Base-by-base conservation (phyloP, 2,797 vertebrate species). In the Takifugu ocellatus region DNA sequence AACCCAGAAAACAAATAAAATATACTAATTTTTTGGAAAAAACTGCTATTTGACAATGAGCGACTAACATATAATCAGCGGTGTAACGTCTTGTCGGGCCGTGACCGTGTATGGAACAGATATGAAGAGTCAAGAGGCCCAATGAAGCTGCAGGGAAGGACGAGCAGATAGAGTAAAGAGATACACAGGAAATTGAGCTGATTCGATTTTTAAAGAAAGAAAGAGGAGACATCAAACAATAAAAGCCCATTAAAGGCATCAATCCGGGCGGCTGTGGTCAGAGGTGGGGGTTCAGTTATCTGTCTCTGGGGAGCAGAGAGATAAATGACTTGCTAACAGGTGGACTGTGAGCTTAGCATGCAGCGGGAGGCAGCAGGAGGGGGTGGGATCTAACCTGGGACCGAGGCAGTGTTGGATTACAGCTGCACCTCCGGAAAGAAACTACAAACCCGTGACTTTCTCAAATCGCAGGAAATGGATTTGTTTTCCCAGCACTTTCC, bases 311-410 rank as follows among this genome's bases (percentile, higher is more conserved):
- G 70, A 78, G 43, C 63, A 61, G 25, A 43, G 73, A 83, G 79
- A 87, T 84, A 63, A 87, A 88, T 81, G 81, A 84, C 82, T 89
- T 87, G 84, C 72, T 83, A 84, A 82, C 85, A 89, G 88, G 84
- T 88, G 85, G 74, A 73, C 67, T 47, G 54, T 67, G 63, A 70
- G 63, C 56, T 77, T 68, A 72, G 67, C 51, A 49, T 61, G 50
- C 36, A 52, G n/a, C 58, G 47, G 58, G 61, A 45, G 27, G 70
- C 47, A 31, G 42, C 0, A 4, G 50, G 57, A 25, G 42, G 54
- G 52, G 65, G 54, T 44, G 72, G 64, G 56, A 26, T 49, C 81
- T 69, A 85, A 82, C 81, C 84, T 81, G 66, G 62, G 45, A 79
- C 65, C n/a, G 49, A 27, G 52, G 31, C 43, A 47, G 82, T 63